Conservation (phyloP, 2,113 vertebrate genomes). For the Chroicocephalus ridibundus region DNA sequence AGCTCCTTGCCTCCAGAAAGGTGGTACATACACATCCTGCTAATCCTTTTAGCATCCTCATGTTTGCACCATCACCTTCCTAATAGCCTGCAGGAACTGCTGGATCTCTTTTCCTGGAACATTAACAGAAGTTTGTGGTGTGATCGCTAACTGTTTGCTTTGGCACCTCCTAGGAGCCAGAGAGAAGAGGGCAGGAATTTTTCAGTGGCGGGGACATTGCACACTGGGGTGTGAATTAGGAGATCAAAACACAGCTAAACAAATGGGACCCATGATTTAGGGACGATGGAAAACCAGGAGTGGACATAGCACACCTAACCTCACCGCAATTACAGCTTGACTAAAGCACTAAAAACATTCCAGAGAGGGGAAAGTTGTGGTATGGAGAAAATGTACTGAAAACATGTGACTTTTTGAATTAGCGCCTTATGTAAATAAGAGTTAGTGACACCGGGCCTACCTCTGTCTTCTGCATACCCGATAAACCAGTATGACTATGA, state of each 20-base stretch:
- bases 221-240: conserved; percentile 41
- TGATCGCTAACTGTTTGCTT: conserved; percentile 47
- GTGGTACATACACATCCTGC: conserved; percentile 11
- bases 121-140: conserved; percentile 53
- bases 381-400: background rate
- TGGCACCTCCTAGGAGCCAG: conserved; percentile 49
- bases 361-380: background rate
- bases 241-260: conserved; percentile 57
- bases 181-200: conserved; percentile 50
- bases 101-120: conserved; percentile 52
- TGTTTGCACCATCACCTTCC: conserved; percentile 44
- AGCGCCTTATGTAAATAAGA: background rate
- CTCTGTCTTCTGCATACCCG: background rate
- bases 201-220: conserved; percentile 5
- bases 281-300: conserved; percentile 1
- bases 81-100: conserved; percentile 28
- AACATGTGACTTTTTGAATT: background rate
- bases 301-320: background rate
- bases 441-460: background rate
- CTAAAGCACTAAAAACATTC: background rate
- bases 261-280: background rate
- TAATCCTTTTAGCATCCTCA: conserved; percentile 59
- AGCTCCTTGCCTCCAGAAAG: conserved; percentile 29
- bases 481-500: background rate
- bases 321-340: background rate